These are phyloP conservation scores for Staurois parvus DNA, from an alignment of 2,797 vertebrate species.

Conservation along the genomic window DNA sequence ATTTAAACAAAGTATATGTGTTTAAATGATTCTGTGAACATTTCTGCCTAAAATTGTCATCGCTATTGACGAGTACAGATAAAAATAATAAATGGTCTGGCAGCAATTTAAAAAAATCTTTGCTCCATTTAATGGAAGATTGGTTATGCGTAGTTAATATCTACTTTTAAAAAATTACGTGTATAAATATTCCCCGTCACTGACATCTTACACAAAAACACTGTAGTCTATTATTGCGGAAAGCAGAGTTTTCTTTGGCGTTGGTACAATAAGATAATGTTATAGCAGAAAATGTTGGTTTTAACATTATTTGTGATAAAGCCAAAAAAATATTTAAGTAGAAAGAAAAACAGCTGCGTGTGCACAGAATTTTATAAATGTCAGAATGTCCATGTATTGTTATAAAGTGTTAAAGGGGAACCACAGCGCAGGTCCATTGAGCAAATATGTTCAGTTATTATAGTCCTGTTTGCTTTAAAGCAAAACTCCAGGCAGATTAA, in stretches of 20 bases:
- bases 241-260: conserved; percentile 53
- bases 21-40: background rate
- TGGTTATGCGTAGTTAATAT: conserved; percentile 21
- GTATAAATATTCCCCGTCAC: conserved; percentile 6
- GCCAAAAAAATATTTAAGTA: conserved; percentile 59
- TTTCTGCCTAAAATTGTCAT: conserved; percentile 12
- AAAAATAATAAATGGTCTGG: conserved; percentile 27
- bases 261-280: conserved; percentile 41
- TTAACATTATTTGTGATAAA: conserved; percentile 50
- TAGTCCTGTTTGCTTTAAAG: too few relatives aligned
- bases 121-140: conserved; percentile 37
- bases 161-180: conserved; percentile 17
- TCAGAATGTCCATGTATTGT: background rate
- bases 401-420: too few relatives aligned
- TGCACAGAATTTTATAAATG: background rate
- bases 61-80: conserved; percentile 22
- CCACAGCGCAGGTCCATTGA: too few relatives aligned
- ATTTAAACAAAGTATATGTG: background rate
- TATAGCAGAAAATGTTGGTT: conserved; percentile 49
- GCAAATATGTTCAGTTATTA: too few relatives aligned
- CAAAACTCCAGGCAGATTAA: too few relatives aligned
- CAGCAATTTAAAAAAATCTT: conserved; percentile 4
- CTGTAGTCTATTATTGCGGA: conserved; percentile 16
- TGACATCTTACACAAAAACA: conserved; percentile 42
- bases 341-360: conserved; percentile 57